Percentiles rank a stretch among this genome's conserved stretches.
Evolutionary conservation across 2,888 invertebrate genomes (phyloP).

Genomic region (Mimas tiliae): DNA sequence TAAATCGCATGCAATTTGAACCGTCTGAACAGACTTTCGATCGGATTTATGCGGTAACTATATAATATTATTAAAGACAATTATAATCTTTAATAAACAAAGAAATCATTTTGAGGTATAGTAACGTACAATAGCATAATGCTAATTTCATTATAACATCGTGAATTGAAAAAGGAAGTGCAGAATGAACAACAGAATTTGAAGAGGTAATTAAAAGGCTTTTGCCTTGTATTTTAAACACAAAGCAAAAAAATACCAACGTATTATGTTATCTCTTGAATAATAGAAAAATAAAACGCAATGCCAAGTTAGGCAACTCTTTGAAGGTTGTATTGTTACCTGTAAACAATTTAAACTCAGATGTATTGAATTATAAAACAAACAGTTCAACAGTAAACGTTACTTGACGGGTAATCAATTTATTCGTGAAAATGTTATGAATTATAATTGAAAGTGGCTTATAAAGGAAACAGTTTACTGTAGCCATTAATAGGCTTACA

Average conservation of each 20-base stretch:
- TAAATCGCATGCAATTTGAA: too few species aligned
- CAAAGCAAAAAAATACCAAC: background rate
- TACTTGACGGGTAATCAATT: too few species aligned
- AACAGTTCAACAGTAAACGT: too few species aligned
- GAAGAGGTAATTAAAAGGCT: background rate
- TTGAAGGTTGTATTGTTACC: background rate
- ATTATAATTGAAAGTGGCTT: too few species aligned
- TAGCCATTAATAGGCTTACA: too few species aligned
- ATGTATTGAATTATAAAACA: background rate
- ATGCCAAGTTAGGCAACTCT: background rate
- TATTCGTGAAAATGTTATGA: too few species aligned
- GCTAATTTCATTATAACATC: background rate
- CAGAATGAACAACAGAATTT: background rate
- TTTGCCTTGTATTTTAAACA: slow-evolving; percentile 3
- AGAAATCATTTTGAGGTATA: background rate
- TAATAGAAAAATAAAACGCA: background rate
- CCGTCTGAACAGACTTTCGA: too few species aligned
- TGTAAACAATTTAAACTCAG: background rate
- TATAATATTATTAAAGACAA: too few species aligned
- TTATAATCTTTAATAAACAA: too few species aligned
- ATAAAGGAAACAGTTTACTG: too few species aligned
- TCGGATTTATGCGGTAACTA: too few species aligned
- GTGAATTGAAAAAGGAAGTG: too few species aligned
- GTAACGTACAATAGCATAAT: background rate
- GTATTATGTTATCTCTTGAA: background rate